Evolutionary conservation across 2,113 vertebrate species (phyloP), one percentile per base, ranked within the genome.

Genomic region (Notarius quadriscutis): DNA sequence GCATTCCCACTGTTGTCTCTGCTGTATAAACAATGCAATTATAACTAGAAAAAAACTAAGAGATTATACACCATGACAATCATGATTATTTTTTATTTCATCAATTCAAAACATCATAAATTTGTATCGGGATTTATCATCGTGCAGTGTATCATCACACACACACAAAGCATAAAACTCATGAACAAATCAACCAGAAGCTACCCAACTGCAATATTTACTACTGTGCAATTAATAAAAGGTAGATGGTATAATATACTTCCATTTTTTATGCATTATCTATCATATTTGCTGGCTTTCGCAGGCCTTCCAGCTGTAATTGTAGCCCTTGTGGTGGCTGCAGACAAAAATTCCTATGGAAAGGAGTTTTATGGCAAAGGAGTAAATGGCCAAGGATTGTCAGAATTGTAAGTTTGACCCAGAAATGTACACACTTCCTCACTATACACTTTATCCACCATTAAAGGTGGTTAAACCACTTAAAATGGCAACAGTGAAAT

Each of bases 301-400:
- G n/a, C 93, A 99, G 98, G 98, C 74, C 90, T 99, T 15, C 98
- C 98, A 60, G 96, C 96, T 4, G 81, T 97, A 63, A 91, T 99
- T 63, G 95, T 99, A 78, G 91, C 94, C 2, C 90, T 96, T 48
- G 92, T 99, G 63, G 94, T 98, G 0, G 95, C 94, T 0, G 96
- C 95, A 87, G 89, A 97, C 91, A 93, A 93, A 91, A 84, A 94
- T 87, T 91, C 94, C 3, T 99, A 99, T 83, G 96, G 96, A 18
- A 95, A 94, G 55, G 72, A 91, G 18, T 85, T 93, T 69, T 97
- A 97, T 0, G 93, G 96, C 20, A 92, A 71, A 92, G 94, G 81
- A 77, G 80, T 78, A 30, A 87, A 91, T 0, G 95, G 93, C 1
- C 92, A 96, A 88, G 95, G 92, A 85, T 94, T 95, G 27, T 95